Percentiles rank a stretch among this genome's conserved stretches.
Conservation (phyloP, 2,797 vertebrate genomes). For the Gouania willdenowi region DNA sequence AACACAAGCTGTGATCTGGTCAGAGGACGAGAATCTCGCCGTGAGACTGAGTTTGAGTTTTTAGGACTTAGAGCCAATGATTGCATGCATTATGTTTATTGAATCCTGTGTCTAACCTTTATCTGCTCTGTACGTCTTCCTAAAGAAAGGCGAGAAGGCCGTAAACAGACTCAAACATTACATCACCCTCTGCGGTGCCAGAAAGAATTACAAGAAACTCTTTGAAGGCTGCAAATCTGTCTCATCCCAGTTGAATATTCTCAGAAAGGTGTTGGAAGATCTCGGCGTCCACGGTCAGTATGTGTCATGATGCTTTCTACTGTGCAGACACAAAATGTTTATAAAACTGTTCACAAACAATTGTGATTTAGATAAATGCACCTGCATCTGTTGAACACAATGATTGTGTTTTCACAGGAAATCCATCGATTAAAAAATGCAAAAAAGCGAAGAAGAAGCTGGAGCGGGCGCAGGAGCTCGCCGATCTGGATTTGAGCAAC, state of each 20-base stretch:
- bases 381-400: no score
- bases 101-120: no score
- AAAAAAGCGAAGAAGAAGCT: conserved; percentile 71
- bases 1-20: no score
- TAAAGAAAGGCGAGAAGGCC: conserved; percentile 60
- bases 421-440: conserved; percentile 81
- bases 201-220: conserved; percentile 84
- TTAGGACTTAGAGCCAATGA: no score
- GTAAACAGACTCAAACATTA: conserved; percentile 81
- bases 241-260: conserved; percentile 66
- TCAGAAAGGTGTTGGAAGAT: conserved; percentile 80
- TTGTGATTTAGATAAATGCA: no score
- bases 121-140: background rate
- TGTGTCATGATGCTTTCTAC: no score
- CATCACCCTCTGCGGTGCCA: conserved; percentile 80
- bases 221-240: conserved; percentile 69
- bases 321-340: no score
- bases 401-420: conserved; percentile 59
- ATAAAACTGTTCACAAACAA: no score
- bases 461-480: conserved; percentile 81
- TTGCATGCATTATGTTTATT: no score
- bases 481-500: conserved; percentile 81
- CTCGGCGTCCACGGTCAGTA: conserved; percentile 77
- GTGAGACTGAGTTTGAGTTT: no score
- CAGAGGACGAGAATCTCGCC: no score